Evolutionary conservation across 1,140 invertebrate species (phyloP).

Genomic region (Ceratosolen solmsi): DNA sequence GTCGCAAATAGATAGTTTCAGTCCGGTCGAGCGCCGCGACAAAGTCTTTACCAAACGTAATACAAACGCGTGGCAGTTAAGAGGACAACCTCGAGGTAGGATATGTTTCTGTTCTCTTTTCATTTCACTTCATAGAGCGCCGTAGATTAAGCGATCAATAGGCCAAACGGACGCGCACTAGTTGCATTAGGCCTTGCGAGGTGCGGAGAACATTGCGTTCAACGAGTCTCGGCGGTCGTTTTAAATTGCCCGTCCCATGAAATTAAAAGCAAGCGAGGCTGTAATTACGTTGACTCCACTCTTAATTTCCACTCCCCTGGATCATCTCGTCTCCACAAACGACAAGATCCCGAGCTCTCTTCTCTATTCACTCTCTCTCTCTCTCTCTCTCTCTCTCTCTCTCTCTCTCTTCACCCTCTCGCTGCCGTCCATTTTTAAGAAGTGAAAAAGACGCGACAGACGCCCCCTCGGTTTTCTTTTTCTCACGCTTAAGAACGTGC

Average conservation of each 20-base stretch:
- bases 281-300: no score
- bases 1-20: not conserved
- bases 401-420: not conserved
- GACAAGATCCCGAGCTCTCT: not conserved
- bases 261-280: no score
- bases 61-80: not conserved
- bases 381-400: conserved; percentile 3
- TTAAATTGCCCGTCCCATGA: no score
- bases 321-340: no score
- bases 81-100: not conserved
- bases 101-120: no score
- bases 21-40: not conserved
- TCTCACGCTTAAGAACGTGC: conserved; percentile 44
- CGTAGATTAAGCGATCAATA: not conserved
- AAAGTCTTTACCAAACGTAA: not conserved
- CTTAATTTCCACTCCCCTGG: no score
- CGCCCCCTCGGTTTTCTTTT: conserved; percentile 42
- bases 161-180: no score
- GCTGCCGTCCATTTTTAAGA: not conserved
- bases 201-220: no score
- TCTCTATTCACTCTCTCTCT: not conserved
- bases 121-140: no score
- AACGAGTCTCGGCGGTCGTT: no score
- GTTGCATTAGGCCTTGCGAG: no score
- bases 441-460: not conserved